Evolutionary conservation across 2,113 vertebrate genomes (phyloP).

Genomic region (Numenius arquata): DNA sequence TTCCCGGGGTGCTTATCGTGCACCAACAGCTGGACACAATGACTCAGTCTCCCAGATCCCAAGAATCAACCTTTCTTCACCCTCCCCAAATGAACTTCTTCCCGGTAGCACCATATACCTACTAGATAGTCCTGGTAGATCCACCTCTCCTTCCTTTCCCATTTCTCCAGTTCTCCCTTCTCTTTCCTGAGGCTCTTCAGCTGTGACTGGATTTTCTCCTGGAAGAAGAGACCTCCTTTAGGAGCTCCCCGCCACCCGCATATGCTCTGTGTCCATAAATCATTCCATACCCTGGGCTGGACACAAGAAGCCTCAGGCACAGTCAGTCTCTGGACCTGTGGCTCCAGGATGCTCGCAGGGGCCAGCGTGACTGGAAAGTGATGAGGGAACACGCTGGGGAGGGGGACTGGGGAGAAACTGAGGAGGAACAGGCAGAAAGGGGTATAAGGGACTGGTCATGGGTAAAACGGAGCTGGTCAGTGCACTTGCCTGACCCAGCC

Average conservation of each 20-base stretch:
- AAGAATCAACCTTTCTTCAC: not conserved
- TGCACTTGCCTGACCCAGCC: not conserved
- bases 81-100: not conserved
- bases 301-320: not conserved
- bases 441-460: not conserved
- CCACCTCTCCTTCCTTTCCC: not conserved
- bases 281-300: not conserved
- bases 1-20: not conserved
- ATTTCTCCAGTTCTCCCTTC: not conserved
- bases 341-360: not conserved
- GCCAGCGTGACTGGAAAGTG: rapidly evolving
- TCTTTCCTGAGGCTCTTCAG: not conserved
- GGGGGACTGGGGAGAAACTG: not conserved
- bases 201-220: not conserved
- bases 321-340: not conserved
- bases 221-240: not conserved
- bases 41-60: not conserved
- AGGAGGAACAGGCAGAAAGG: not conserved
- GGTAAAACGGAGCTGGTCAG: not conserved
- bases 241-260: not conserved
- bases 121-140: not conserved
- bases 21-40: not conserved
- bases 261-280: not conserved
- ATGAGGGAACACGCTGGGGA: not conserved
- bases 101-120: not conserved